A percentile compares a stretch with the other conserved stretches of the same genome.
Evolutionary conservation across 53 echinoderm and acorn worm genomes (phyloP).

Genomic region (Paracentrotus lividus): DNA sequence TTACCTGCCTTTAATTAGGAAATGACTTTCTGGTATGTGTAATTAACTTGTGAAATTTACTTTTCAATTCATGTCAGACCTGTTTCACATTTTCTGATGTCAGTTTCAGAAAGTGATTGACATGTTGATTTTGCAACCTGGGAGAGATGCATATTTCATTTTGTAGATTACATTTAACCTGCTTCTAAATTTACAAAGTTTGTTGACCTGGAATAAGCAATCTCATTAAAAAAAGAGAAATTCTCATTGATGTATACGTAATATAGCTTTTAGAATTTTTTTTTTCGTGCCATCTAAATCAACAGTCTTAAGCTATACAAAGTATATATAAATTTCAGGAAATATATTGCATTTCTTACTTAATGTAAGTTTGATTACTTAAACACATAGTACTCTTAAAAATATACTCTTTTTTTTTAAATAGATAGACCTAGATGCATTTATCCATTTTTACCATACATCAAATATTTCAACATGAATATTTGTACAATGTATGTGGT

Average conservation of each 20-base stretch:
- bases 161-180: neutral
- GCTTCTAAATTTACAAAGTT: neutral
- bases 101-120: neutral
- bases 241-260: neutral
- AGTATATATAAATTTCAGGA: too few relatives aligned
- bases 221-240: neutral
- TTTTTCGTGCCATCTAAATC: neutral
- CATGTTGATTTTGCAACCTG: neutral
- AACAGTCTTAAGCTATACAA: too few relatives aligned
- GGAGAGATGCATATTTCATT: conserved; percentile 2
- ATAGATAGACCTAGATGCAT: too few relatives aligned
- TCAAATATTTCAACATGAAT: neutral
- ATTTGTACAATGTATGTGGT: too few relatives aligned
- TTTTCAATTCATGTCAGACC: neutral
- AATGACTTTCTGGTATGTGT: neutral
- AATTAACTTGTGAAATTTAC: conserved; percentile 19
- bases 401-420: too few relatives aligned
- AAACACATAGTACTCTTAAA: neutral
- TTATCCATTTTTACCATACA: too few relatives aligned
- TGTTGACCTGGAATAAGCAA: neutral
- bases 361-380: neutral
- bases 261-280: neutral
- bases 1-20: neutral
- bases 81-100: conserved; percentile 19
- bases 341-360: neutral